These are phyloP conservation scores for Heliconius hewitsoni DNA, from an alignment of 1,140 invertebrate genomes.

Conservation along the genomic window DNA sequence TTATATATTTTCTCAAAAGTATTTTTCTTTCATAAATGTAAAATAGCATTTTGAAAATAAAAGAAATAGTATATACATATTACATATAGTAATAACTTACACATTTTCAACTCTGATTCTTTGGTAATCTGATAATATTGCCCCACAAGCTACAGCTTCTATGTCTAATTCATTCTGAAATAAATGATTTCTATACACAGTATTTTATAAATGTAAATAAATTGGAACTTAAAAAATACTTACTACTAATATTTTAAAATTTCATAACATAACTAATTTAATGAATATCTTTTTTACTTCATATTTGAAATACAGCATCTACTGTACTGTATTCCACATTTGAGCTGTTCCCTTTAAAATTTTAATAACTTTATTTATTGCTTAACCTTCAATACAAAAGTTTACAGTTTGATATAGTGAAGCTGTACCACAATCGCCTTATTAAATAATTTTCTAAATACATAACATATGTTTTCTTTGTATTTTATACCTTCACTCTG, in stretches of 20 bases:
- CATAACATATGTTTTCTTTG: not conserved
- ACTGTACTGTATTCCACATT: too few relatives aligned
- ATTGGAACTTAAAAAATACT: not conserved
- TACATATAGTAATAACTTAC: conserved; percentile 82
- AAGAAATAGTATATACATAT: too few relatives aligned
- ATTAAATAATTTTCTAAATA: not conserved
- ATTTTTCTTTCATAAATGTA: too few relatives aligned
- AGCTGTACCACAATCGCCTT: too few relatives aligned
- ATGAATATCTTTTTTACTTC: too few relatives aligned
- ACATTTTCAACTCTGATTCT: conserved; percentile 98
- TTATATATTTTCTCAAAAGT: too few relatives aligned
- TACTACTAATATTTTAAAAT: not conserved
- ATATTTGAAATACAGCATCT: too few relatives aligned
- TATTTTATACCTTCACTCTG: conserved; percentile 87
- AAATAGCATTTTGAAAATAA: too few relatives aligned
- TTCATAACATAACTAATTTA: not conserved
- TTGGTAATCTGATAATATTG: conserved; percentile 99
- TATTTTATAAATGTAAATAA: not conserved
- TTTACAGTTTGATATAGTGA: too few relatives aligned
- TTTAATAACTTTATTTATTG: too few relatives aligned
- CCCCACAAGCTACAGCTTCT: conserved; percentile 97
- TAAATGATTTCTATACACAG: not conserved
- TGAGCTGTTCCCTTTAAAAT: too few relatives aligned
- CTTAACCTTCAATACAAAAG: too few relatives aligned
- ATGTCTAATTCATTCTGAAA: conserved; percentile 89